phyloP scores from a whole-genome alignment of 2,113 vertebrate species.

The Platichthys flesus region DNA sequence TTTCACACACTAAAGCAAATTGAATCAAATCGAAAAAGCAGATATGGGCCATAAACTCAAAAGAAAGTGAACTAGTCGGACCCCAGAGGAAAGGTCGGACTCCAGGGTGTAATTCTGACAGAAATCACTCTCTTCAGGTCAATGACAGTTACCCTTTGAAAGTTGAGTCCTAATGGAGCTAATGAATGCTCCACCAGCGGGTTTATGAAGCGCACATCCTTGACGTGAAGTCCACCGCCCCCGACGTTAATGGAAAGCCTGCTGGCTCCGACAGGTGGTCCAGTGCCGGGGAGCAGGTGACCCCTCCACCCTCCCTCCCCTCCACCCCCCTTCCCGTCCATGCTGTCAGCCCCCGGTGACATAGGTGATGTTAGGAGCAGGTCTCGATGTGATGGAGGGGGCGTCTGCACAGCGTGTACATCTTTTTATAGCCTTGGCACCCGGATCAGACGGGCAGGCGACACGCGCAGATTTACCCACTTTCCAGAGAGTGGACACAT shows the following conservation, averaged over 20 bases:
- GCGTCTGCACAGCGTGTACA: conserved; percentile 66
- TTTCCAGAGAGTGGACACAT: conserved; percentile 22
- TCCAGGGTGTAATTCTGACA: conserved; percentile 39
- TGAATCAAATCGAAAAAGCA: conserved; percentile 25
- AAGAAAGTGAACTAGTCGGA: conserved; percentile 40
- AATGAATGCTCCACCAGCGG: conserved; percentile 62
- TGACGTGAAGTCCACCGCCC: conserved; percentile 65
- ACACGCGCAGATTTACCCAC: conserved; percentile 27
- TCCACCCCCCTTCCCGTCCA: not conserved
- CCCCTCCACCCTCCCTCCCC: not conserved
- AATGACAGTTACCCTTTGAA: conserved; percentile 63
- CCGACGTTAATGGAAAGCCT: conserved; percentile 52
- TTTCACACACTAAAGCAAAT: conserved; percentile 31
- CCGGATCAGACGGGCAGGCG: conserved; percentile 39
- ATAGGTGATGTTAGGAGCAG: conserved; percentile 67
- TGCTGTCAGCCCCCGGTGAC: conserved; percentile 74
- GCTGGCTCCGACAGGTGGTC: conserved; percentile 72
- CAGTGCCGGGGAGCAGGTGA: conserved; percentile 47
- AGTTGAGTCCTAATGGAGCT: conserved; percentile 60
- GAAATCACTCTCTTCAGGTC: conserved; percentile 51
- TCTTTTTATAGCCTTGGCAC: conserved; percentile 58
- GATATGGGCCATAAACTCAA: conserved; percentile 30
- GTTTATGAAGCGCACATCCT: conserved; percentile 65
- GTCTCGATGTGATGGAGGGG: conserved; percentile 69
- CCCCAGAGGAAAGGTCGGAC: conserved; percentile 36